Evolutionary conservation across 2,888 invertebrate genomes (phyloP).

Genomic region (Magallana nippona): DNA sequence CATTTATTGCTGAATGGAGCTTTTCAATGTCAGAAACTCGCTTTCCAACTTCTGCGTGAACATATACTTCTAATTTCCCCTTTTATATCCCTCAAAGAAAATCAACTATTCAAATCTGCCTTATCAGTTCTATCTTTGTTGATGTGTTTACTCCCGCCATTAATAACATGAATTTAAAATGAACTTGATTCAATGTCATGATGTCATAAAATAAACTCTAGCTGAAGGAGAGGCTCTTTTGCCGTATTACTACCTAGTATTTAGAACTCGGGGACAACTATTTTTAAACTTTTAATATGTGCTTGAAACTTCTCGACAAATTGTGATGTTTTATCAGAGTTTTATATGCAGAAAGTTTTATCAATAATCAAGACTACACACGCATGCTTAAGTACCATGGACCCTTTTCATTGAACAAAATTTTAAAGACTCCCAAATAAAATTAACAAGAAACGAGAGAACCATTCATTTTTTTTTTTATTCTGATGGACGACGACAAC

Average conservation of each 20-base stretch:
- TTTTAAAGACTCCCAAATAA: too few relatives aligned
- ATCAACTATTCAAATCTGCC: slow-evolving; percentile 22
- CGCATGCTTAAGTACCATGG: not conserved
- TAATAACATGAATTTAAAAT: slow-evolving; percentile 23
- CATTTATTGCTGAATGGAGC: slow-evolving; percentile 19
- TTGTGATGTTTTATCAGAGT: not conserved
- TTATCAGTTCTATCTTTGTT: slow-evolving; percentile 6
- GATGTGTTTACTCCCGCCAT: slow-evolving; percentile 24
- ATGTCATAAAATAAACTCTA: slow-evolving; percentile 25
- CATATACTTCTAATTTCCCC: not conserved
- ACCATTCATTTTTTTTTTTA: too few relatives aligned
- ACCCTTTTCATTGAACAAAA: not conserved
- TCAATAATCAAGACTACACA: not conserved
- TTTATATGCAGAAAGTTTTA: not conserved
- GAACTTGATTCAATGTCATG: slow-evolving; percentile 10
- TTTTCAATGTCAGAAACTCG: slow-evolving; percentile 25
- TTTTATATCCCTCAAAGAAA: slow-evolving; percentile 12
- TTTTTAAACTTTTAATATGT: not conserved
- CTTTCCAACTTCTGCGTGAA: slow-evolving; percentile 4
- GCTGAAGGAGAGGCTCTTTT: not conserved
- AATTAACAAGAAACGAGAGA: too few relatives aligned
- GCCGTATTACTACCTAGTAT: too few relatives aligned
- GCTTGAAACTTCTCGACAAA: not conserved
- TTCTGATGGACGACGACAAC: too few relatives aligned
- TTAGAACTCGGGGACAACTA: slow-evolving; percentile 1